Conservation (phyloP, 2,888 invertebrate species). For the Biston betularia region DNA sequence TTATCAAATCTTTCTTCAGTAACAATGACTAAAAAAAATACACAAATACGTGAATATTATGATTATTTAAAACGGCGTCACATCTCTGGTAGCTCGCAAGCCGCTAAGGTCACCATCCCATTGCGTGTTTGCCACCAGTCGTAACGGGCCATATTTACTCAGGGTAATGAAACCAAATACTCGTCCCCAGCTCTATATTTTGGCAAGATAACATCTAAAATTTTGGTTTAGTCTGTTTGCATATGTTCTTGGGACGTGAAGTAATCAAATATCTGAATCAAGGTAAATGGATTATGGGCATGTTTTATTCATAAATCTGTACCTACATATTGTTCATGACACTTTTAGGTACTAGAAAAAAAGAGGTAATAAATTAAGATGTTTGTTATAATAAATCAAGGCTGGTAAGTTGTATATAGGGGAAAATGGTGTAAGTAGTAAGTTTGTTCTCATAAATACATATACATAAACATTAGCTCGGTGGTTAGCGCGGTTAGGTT, state of each 20-base stretch:
- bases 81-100: neutral
- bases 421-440: too few species aligned
- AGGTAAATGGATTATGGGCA: neutral
- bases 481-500: too few species aligned
- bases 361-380: neutral
- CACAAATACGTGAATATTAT: neutral
- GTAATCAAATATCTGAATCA: slow-evolving; percentile 4
- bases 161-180: slow-evolving; percentile 65
- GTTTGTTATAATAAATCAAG: neutral
- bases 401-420: too few species aligned
- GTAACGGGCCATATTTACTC: slow-evolving; percentile 53
- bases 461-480: too few species aligned
- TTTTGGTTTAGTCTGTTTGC: slow-evolving; percentile 29
- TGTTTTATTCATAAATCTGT: neutral
- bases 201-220: slow-evolving; percentile 34
- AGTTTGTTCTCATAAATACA: too few species aligned
- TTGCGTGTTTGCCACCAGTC: slow-evolving; percentile 38
- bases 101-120: slow-evolving; percentile 15
- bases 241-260: neutral
- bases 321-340: neutral
- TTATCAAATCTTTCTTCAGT: too few species aligned
- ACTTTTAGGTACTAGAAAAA: neutral
- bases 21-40: neutral
- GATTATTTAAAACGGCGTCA: neutral
- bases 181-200: slow-evolving; percentile 38